Percentiles rank a stretch among this genome's conserved stretches.
Evolutionary conservation across 2,113 vertebrate species (phyloP).

Genomic region (Oreocharis arfaki): DNA sequence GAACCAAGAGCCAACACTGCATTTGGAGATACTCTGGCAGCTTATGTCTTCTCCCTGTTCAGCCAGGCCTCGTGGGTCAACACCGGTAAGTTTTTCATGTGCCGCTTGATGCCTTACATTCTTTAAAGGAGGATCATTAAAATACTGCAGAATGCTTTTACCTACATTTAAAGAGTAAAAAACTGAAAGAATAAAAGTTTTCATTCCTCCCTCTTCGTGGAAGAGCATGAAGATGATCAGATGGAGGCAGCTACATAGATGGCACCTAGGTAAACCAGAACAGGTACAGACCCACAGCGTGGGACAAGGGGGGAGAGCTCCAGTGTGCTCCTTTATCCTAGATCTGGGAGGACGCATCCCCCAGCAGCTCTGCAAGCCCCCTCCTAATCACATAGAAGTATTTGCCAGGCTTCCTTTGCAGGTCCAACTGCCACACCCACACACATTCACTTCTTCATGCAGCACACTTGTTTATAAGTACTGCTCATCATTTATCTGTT

Average conservation of each 20-base stretch:
- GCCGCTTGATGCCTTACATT: not conserved
- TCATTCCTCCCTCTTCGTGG: not conserved
- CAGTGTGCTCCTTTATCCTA: not conserved
- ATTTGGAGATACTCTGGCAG: not conserved
- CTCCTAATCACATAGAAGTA: not conserved
- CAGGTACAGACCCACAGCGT: rapidly evolving
- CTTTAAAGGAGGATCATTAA: not conserved
- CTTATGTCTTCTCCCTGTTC: not conserved
- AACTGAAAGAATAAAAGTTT: not conserved
- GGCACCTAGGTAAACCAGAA: not conserved
- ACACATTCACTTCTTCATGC: rapidly evolving
- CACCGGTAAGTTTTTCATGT: not conserved
- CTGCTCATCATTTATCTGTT: not conserved
- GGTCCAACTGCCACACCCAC: not conserved
- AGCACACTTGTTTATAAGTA: not conserved
- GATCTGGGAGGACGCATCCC: not conserved
- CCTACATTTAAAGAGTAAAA: not conserved
- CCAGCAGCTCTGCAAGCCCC: not conserved
- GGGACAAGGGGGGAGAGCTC: not conserved
- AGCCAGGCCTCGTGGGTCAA: not conserved
- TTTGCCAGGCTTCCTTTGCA: not conserved
- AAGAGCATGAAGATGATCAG: not conserved
- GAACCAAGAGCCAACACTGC: not conserved
- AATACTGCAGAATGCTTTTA: not conserved
- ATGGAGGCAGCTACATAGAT: not conserved